Evolutionary conservation across 2,113 vertebrate species (phyloP), one percentile per base, ranked within the genome.

Genomic region (Craseonycteris thonglongyai): DNA sequence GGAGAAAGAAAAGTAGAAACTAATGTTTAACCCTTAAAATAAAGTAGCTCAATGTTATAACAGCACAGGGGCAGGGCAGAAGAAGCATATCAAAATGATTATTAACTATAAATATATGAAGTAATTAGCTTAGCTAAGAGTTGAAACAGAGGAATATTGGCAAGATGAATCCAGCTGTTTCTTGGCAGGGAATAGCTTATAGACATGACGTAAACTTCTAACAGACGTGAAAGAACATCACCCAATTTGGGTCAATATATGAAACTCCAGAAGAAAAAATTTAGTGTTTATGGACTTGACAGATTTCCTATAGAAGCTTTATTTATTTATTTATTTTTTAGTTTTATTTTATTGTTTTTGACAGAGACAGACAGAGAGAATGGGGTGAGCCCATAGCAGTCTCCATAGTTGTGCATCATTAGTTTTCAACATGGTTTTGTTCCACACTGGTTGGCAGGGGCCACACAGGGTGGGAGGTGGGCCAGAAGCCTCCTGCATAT

Each of bases 221-320:
- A 85, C 51, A 80, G 58, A 94, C 71, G 93, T 4, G 33, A 79
- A 94, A 89, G 81, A 90, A 47, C 0, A 5, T 84, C 35, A 59
- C 68, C 93, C 59, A 93, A 0, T 89, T 88, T 69, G 18, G 47
- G 56, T 26, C 45, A 88, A 24, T 47, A 45, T 59, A 38, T 72
- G 93, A 92, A 86, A 93, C 51, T 68, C 69, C 68, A 79, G 82
- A 71, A 56, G 71, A 19, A n/a, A 91, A 94, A 91, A 30, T 88
- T 42, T 63, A 63, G 61, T 76, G 2, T 94, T 96, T 84, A 22
- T 83, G 49, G 4, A 61, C 58, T 92, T 84, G 68, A 91, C 68
- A 49, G 51, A 63, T 88, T 96, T 94, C 38, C n/a, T 82, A 1
- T 54, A 24, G 38, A 75, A 69, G 26, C 19, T 8, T 68, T 75